Evolutionary conservation across 2,113 vertebrate genomes (phyloP), one percentile per base, ranked within the genome.

Genomic region (Microtus oregoni): DNA sequence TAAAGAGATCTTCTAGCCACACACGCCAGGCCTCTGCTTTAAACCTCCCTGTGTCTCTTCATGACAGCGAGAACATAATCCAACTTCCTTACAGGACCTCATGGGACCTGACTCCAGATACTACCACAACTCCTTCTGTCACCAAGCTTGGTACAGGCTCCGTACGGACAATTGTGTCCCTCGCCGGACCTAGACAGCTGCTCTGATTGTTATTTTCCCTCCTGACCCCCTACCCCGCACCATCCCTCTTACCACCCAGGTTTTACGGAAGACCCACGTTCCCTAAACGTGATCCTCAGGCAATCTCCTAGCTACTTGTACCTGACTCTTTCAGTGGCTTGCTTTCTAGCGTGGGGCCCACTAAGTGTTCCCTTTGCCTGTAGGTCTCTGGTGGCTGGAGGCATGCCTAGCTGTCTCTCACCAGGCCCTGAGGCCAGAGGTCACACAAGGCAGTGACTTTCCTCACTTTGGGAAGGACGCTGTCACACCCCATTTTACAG

Each of bases 91-190:
- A 3, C 8, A 52, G 68, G 86, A n/a, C 67, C 89, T 35, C 28
- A 1, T 1, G 20, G 50, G 90, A 87, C 79, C 86, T 83, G 83
- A 30, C 12, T 86, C 58, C 10, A 30, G 72, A 10, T 0, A 32
- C 20, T 22, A n/a, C 32, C 44, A 52, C 65, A 55, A 55, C 13
- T 78, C 1, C 22, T 38, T 5, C 68, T 3, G 5, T 58, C 15
- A 0, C 0, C 0, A 10, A 2, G 3, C 35, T 15, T 1, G 0
- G 5, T 55, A 28, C 44, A 26, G 15, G 44, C 52, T 44, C 52
- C 30, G 24, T 73, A 38, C 3, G 11, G 52, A n/a, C 32, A 72
- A 24, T 35, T 35, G 11, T 4, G 3, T 22, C 38, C 78, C 19
- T 2, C 35, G 15, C 78, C 1, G 70, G 19, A 11, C 13, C 70